These are phyloP conservation scores for Eidolon dupreanum DNA, from an alignment of 2,797 vertebrate genomes.

Conservation along the genomic window DNA sequence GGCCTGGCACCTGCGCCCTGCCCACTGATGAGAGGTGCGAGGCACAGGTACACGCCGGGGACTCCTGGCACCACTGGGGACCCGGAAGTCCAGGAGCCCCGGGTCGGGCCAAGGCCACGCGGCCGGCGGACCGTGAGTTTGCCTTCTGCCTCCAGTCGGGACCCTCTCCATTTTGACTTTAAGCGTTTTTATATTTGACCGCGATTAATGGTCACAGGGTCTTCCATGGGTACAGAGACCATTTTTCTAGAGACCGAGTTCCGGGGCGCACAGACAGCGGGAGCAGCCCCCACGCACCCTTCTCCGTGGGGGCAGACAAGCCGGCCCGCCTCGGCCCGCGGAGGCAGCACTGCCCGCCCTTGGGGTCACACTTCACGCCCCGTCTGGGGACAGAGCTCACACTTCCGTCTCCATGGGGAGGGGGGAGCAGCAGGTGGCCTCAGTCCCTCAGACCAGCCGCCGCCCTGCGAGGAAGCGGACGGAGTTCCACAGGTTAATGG, in stretches of 20 bases:
- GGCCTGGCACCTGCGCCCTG: too few relatives aligned
- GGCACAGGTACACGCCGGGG: accelerated
- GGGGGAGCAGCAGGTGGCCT: not conserved
- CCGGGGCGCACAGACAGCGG: not conserved
- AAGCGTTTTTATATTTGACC: not conserved
- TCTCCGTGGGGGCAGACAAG: not conserved
- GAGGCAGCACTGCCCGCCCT: accelerated
- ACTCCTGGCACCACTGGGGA: not conserved
- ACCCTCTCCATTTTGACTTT: not conserved
- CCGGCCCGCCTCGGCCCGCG: accelerated
- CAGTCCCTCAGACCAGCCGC: too few relatives aligned
- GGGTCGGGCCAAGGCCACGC: too few relatives aligned
- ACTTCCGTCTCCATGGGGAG: accelerated
- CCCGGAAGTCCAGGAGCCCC: too few relatives aligned
- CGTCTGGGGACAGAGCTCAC: accelerated
- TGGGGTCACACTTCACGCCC: accelerated
- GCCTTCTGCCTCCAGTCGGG: accelerated
- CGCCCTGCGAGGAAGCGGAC: too few relatives aligned
- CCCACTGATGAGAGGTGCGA: not conserved
- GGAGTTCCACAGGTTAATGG: too few relatives aligned
- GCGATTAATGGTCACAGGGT: not conserved
- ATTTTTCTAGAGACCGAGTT: not conserved
- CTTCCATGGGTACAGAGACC: not conserved
- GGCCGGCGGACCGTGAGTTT: not conserved
- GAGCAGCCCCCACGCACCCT: not conserved